phyloP scores from a whole-genome alignment of 2,888 invertebrate species.

The Teinopalpus imperialis region DNA sequence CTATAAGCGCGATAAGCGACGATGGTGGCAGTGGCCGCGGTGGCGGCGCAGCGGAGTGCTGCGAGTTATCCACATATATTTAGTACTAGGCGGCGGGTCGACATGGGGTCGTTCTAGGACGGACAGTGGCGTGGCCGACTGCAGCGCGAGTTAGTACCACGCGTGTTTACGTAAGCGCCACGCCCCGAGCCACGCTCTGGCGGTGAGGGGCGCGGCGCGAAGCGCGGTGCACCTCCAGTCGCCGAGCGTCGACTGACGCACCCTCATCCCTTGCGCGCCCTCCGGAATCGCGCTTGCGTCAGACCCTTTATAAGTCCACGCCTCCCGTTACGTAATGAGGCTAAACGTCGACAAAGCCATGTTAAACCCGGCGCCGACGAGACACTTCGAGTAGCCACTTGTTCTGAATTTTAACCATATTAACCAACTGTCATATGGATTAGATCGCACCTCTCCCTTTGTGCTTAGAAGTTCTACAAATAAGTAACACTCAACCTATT shows the following conservation, averaged over 20 bases:
- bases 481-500: too few relatives aligned
- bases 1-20: constrained; percentile 73
- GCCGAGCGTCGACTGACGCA: constrained; percentile 78
- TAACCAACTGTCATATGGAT: constrained; percentile 4
- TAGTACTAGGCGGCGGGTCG: constrained; percentile 69
- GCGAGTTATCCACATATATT: constrained; percentile 66
- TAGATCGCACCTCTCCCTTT: not conserved
- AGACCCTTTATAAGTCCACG: constrained; percentile 51
- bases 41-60: constrained; percentile 64
- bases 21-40: constrained; percentile 67
- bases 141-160: constrained; percentile 56
- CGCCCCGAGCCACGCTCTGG: constrained; percentile 79
- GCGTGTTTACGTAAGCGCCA: constrained; percentile 82
- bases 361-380: constrained; percentile 30
- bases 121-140: constrained; percentile 72
- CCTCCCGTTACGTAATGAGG: constrained; percentile 68
- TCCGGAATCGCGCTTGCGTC: constrained; percentile 62
- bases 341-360: constrained; percentile 53
- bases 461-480: not conserved
- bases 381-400: constrained; percentile 26
- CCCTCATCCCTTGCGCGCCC: constrained; percentile 49
- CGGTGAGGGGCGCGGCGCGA: constrained; percentile 78
- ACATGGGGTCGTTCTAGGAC: constrained; percentile 74
- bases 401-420: constrained; percentile 16
- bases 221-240: constrained; percentile 74